Base-by-base conservation (phyloP, 53 echinoderm and acorn worm species). In the Hippasteria phrygiana region DNA sequence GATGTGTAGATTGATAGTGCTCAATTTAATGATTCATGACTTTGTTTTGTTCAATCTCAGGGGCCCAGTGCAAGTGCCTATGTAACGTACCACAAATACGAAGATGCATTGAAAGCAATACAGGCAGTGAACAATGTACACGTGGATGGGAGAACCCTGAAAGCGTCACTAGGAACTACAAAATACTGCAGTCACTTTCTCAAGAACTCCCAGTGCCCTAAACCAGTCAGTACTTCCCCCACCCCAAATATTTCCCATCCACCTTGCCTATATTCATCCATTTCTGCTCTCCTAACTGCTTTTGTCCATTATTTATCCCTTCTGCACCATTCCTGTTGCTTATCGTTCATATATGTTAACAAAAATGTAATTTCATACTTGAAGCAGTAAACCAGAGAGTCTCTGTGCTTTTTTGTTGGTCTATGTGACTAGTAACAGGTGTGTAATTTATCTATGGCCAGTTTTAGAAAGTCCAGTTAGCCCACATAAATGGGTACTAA, bases 41-140 rank as follows among this genome's bases (percentile, higher is more conserved):
- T 12, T 51, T 53, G 9, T 31, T 10, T 59, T 71, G 29, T 1
- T 53, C 47, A n/a, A n/a, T 11, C 74, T 24, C 89, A 96, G 96
- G 99, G 99, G 28, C 99, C 99, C 43, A 99, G 99, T 91, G 99
- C 99, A 48, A 99, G 99, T 89, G 99, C 99, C 54, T 99, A 99
- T 88, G 99, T 99, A 47, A 99, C 99, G 42, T 96, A 99, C 64
- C 91, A 94, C 62, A 93, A 81, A 47, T 91, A 93, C 22, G 99
- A 99, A 43, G 99, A 99, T 65, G 94, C 99, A 17, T 73, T 99
- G 40, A 81, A 91, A 29, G 99, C 99, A 31, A 99, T 99, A 62
- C 99, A 99, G 73, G 99, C 99, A 1, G 99, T 99, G 13, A 99
- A 99, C 59, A 99, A 99, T 79, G 96, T 99, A 12, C 94, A 95